Percentiles rank a stretch among this genome's conserved stretches.
Conservation (phyloP, 2,113 vertebrate species). For the Sphaerodactylus townsendi region DNA sequence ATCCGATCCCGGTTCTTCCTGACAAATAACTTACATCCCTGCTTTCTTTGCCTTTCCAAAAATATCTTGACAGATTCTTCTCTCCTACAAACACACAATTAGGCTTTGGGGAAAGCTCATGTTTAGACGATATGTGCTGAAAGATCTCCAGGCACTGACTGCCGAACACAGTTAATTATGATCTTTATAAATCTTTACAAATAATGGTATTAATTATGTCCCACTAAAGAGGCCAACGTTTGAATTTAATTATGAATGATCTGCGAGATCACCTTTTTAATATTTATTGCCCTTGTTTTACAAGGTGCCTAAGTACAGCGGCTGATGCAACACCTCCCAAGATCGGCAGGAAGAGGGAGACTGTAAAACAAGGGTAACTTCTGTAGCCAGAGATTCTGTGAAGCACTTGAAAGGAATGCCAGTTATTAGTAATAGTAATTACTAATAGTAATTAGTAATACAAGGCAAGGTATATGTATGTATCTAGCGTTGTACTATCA, state of each 20-base stretch:
- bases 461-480: too few species aligned
- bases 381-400: neutral
- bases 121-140: neutral
- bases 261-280: neutral
- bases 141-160: too few species aligned
- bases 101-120: neutral
- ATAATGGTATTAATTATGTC: neutral
- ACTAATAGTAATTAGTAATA: neutral
- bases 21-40: too few species aligned
- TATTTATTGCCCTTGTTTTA: neutral
- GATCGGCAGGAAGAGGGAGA: neutral
- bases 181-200: neutral
- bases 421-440: neutral
- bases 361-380: neutral
- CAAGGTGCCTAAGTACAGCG: neutral
- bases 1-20: neutral
- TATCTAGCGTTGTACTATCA: too few species aligned
- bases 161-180: neutral
- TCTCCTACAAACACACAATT: neutral
- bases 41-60: neutral
- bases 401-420: neutral
- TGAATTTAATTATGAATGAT: neutral
- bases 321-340: constrained; percentile 11
- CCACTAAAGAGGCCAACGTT: neutral
- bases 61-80: neutral